Percentiles rank a stretch among this genome's conserved stretches.
Conservation (phyloP, 1,140 invertebrate genomes). For the Drosophila grimshawi region DNA sequence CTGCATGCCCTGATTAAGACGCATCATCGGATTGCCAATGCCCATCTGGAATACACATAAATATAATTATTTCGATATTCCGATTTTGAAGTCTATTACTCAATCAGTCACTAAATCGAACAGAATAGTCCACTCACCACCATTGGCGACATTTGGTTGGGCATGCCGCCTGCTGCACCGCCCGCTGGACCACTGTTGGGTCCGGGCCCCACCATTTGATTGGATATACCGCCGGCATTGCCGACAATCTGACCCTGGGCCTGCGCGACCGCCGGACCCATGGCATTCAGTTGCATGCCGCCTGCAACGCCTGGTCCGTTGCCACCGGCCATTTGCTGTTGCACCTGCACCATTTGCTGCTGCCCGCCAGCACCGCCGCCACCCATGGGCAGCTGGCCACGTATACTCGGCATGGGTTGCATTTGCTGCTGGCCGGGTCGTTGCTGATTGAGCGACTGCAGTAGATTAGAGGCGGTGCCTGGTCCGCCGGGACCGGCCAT, state of each 20-base stretch:
- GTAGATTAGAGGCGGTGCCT: constrained; percentile 74
- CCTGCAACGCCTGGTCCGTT: constrained; percentile 80
- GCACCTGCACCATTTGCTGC: constrained; percentile 74
- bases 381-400: constrained; percentile 71
- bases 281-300: constrained; percentile 76
- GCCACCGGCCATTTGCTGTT: constrained; percentile 85
- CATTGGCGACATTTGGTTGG: constrained; percentile 44
- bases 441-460: constrained; percentile 80
- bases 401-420: constrained; percentile 78
- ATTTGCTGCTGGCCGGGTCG: constrained; percentile 78
- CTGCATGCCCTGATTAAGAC: constrained; percentile 74
- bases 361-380: constrained; percentile 45
- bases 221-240: constrained; percentile 83
- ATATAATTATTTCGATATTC: neutral
- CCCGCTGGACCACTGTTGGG: constrained; percentile 77
- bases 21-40: constrained; percentile 80
- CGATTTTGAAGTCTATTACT: too few species aligned
- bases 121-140: constrained; percentile 21
- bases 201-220: constrained; percentile 82
- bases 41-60: constrained; percentile 35
- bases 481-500: constrained; percentile 82
- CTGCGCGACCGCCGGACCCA: constrained; percentile 79
- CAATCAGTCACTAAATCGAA: too few species aligned
- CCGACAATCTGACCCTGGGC: constrained; percentile 78
- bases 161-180: constrained; percentile 51